phyloP scores from a whole-genome alignment of 2,113 vertebrate genomes.

The Psammodynastes pulverulentus region DNA sequence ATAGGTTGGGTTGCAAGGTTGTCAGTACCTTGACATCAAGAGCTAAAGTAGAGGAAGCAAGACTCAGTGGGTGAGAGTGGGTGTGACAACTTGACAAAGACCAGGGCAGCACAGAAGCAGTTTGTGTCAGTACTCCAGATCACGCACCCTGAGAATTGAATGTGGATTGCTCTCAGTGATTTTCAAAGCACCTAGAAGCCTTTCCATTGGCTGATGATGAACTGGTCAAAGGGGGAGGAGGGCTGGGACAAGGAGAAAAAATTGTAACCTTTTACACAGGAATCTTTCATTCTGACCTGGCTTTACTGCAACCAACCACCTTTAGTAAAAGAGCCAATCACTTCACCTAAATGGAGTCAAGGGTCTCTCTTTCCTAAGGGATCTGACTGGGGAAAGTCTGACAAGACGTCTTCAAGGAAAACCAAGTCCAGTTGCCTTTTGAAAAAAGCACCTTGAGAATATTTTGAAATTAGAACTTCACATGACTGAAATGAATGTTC shows the following conservation, averaged over 20 bases:
- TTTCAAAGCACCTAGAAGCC: not conserved
- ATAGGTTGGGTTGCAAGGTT: too few species aligned
- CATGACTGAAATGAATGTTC: not conserved
- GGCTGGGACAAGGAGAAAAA: not conserved
- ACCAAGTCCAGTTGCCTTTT: not conserved
- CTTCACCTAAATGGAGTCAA: not conserved
- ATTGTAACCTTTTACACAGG: not conserved
- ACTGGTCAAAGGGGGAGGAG: not conserved
- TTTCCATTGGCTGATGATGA: not conserved
- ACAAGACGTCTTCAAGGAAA: not conserved
- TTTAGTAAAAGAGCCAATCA: not conserved
- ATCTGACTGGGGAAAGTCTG: not conserved
- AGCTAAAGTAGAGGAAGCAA: not conserved
- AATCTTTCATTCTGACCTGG: not conserved
- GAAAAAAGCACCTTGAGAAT: not conserved
- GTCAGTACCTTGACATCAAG: not conserved
- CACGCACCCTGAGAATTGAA: not conserved
- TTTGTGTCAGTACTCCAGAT: not conserved
- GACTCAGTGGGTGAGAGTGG: too few species aligned
- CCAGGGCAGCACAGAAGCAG: not conserved
- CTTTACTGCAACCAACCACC: not conserved
- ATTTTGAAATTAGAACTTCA: not conserved
- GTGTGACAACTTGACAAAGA: not conserved
- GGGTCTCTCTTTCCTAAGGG: not conserved
- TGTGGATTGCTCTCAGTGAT: not conserved